These are phyloP conservation scores for Oreocharis arfaki DNA, from an alignment of 2,113 vertebrate species.

Conservation along the genomic window DNA sequence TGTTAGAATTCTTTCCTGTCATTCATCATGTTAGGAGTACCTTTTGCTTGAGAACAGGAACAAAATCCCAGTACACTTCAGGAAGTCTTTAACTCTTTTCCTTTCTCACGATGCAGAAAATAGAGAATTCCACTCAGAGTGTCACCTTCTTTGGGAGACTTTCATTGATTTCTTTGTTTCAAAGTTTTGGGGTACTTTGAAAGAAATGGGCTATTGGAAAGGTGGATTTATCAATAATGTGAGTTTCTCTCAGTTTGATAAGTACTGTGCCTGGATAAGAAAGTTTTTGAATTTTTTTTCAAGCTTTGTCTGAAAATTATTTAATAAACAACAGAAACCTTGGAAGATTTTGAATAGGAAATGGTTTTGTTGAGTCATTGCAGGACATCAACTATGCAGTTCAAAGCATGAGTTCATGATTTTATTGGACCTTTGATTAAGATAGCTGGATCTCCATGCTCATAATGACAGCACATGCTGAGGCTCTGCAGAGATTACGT, in stretches of 20 bases:
- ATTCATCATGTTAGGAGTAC: slow-evolving; percentile 22
- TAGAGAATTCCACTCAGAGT: background rate
- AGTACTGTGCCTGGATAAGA: background rate
- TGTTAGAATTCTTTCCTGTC: slow-evolving; percentile 24
- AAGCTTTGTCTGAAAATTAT: background rate
- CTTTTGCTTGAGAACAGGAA: background rate
- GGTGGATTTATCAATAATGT: background rate
- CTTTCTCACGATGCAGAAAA: background rate
- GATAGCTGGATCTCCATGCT: background rate
- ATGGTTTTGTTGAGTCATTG: background rate
- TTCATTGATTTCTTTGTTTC: background rate
- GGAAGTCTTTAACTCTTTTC: background rate
- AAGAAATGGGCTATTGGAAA: background rate
- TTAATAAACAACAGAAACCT: background rate
- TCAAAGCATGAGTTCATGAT: background rate
- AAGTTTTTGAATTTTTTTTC: background rate
- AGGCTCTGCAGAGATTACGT: background rate
- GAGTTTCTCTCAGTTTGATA: background rate
- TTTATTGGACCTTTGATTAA: background rate
- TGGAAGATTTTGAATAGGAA: background rate
- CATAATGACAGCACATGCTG: background rate
- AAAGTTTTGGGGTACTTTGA: background rate
- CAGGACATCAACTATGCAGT: background rate
- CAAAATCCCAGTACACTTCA: background rate
- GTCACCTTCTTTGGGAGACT: background rate